Percentiles rank a stretch among this genome's conserved stretches.
Evolutionary conservation across 2,113 vertebrate genomes (phyloP).

Genomic region (Carassius auratus): DNA sequence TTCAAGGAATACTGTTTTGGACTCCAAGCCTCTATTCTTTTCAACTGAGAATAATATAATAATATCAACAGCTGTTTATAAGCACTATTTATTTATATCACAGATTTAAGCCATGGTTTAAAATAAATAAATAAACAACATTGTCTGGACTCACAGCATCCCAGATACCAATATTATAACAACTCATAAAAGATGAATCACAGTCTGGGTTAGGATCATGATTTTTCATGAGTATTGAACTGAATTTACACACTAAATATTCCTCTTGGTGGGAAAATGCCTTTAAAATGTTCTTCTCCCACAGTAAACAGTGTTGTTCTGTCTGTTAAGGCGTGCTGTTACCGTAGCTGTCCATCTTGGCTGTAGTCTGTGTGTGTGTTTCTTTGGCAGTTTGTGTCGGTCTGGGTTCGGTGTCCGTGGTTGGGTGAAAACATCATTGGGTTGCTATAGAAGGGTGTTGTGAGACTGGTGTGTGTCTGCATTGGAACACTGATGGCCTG

Average conservation of each 20-base stretch:
- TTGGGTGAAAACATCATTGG: constrained; percentile 76
- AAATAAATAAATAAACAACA: no score
- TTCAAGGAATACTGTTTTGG: no score
- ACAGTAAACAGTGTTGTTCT: neutral
- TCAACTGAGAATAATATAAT: no score
- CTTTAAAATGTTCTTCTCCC: neutral
- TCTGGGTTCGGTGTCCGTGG: constrained; percentile 59
- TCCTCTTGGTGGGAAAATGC: neutral
- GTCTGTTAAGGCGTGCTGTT: constrained; percentile 37
- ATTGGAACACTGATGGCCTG: constrained; percentile 69
- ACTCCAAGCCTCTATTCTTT: no score
- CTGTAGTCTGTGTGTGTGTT: constrained; percentile 70
- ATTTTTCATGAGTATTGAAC: no score
- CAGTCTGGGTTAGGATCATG: no score
- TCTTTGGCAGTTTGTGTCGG: constrained; percentile 73
- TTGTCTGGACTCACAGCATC: no score
- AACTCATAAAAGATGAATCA: no score
- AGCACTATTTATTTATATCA: no score
- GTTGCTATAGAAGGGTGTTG: constrained; percentile 80
- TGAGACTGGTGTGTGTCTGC: constrained; percentile 73
- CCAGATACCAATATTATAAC: no score
- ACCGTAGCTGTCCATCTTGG: constrained; percentile 80
- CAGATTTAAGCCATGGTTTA: no score
- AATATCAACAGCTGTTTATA: no score
- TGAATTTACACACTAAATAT: neutral